Evolutionary conservation across 2,113 vertebrate genomes (phyloP), one percentile per base, ranked within the genome.

Genomic region (Lanius collurio): DNA sequence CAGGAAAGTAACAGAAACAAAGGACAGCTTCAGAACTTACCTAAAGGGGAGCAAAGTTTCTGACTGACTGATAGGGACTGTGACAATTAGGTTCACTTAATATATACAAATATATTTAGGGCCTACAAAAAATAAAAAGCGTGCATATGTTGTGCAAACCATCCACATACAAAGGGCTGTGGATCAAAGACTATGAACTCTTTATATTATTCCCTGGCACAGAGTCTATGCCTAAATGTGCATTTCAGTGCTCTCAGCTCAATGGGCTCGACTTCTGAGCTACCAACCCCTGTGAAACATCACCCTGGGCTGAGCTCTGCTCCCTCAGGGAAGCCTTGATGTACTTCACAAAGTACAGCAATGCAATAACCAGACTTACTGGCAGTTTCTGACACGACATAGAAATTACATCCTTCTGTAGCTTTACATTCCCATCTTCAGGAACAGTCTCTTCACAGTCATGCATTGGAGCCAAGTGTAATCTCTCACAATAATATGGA

Each of bases 211-310:
- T 87, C 60, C 52, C 68, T 89, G 86, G 79, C 89, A 86, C 52
- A 71, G 13, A 67, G 86, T 60, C 64, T 81, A 37, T 4, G 24
- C 64, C 83, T 84, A 67, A 83, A 95, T 47, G 73, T 74, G 89
- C 93, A 84, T 87, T 92, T 83, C 94, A 90, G 89, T 56, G 64
- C 60, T 90, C 73, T 86, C 76, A 78, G 89, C 80, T 84, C 60
- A 83, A 56, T 13, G 39, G 73, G 68, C 35, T 67, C 56, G 71
- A 92, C 80, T 93, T 83, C 68, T 80, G 55, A 96, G 95, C 50
- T 71, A 44, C 64, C 33, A 1, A 63, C 33, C 86, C 78, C 76
- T 90, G 76, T 64, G 94, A 93, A 95, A 89, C 80, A 83, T 35
- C 95, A 71, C 1, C 6, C 83, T 41, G 64, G 80, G 63, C 33